Evolutionary conservation across 2,888 invertebrate species (phyloP).

Genomic region (Punctoribates punctum): DNA sequence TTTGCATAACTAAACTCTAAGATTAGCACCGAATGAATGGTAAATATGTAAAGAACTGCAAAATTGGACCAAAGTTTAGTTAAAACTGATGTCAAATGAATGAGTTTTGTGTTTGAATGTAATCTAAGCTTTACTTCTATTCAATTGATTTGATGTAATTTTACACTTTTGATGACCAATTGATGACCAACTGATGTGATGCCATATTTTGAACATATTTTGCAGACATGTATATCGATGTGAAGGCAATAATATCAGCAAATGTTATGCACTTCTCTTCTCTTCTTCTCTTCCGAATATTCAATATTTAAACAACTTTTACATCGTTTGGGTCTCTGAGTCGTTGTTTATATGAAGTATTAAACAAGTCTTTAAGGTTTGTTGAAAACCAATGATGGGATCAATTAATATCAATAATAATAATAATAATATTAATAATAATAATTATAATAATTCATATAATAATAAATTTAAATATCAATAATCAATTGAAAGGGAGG

Average conservation of each 20-base stretch:
- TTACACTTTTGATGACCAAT: conserved; percentile 1
- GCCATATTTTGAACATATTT: conserved; percentile 28
- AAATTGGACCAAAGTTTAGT: conserved; percentile 27
- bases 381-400: not conserved
- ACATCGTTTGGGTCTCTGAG: conserved; percentile 3
- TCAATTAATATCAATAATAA: not conserved
- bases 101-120: not conserved
- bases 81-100: not conserved
- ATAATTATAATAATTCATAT: conserved; percentile 3
- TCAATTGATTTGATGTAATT: conserved; percentile 16
- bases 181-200: conserved; percentile 21
- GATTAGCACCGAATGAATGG: conserved; percentile 26
- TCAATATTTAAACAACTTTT: not conserved
- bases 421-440: conserved; percentile 23
- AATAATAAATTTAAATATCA: conserved; percentile 34
- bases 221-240: conserved; percentile 8
- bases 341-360: conserved; percentile 9
- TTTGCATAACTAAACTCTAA: conserved; percentile 29
- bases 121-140: not conserved
- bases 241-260: conserved; percentile 26
- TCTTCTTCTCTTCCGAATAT: too few relatives aligned
- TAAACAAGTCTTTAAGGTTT: not conserved
- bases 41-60: conserved; percentile 6
- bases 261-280: not conserved
- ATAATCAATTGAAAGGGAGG: conserved; percentile 15